Evolutionary conservation across 1,140 invertebrate species (phyloP).

Genomic region (Nilaparvata lugens): DNA sequence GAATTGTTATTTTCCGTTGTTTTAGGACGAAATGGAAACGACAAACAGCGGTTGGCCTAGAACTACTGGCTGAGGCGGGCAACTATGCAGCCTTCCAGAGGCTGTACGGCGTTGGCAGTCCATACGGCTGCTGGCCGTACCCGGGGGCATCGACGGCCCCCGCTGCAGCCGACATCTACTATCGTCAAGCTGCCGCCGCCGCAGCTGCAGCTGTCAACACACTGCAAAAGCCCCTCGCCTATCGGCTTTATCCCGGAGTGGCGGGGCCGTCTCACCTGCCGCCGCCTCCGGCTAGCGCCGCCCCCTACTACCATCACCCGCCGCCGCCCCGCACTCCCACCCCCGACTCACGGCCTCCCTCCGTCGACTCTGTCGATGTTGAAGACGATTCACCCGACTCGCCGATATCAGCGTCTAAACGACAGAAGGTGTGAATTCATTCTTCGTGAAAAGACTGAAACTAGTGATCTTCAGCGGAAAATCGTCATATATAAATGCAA

Average conservation of each 20-base stretch:
- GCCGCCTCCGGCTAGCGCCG: constrained; percentile 37
- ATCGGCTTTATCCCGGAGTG: constrained; percentile 59
- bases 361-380: constrained; percentile 24
- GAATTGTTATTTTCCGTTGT: constrained; percentile 32
- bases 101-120: constrained; percentile 61
- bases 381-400: constrained; percentile 27
- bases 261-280: constrained; percentile 45
- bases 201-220: constrained; percentile 55
- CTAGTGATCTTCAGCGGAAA: no score
- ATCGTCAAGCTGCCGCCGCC: constrained; percentile 57
- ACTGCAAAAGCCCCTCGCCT: constrained; percentile 80
- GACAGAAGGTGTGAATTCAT: no score
- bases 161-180: constrained; percentile 63
- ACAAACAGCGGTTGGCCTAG: constrained; percentile 93
- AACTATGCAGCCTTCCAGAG: constrained; percentile 95
- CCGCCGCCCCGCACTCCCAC: constrained; percentile 26
- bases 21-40: constrained; percentile 99
- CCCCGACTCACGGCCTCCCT: constrained; percentile 15
- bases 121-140: constrained; percentile 54
- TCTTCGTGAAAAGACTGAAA: no score
- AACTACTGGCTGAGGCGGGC: constrained; percentile 90
- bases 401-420: constrained; percentile 25
- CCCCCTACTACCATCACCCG: constrained; percentile 18
- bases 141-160: constrained; percentile 33
- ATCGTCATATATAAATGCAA: no score